Percentiles rank a stretch among this genome's conserved stretches.
Evolutionary conservation across 2,888 invertebrate genomes (phyloP).

Genomic region (Diaphora mendica): DNA sequence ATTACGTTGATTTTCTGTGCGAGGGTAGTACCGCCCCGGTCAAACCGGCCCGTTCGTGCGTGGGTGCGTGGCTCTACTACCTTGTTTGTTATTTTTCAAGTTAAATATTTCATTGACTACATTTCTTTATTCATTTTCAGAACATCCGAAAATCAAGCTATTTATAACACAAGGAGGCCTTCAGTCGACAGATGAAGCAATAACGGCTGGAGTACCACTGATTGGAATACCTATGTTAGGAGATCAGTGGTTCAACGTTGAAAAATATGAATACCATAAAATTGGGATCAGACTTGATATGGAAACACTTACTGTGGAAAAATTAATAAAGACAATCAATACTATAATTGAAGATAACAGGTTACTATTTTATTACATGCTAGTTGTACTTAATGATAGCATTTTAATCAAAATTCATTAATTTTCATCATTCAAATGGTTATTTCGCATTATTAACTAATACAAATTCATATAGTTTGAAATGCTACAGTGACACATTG

Average conservation of each 20-base stretch:
- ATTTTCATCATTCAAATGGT: too few species aligned
- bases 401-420: too few species aligned
- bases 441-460: too few species aligned
- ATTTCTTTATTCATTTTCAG: conserved; percentile 30
- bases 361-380: not conserved
- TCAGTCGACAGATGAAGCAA: conserved; percentile 74
- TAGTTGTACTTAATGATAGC: too few species aligned
- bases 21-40: too few species aligned
- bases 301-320: conserved; percentile 11
- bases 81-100: not conserved
- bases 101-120: not conserved
- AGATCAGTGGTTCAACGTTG: conserved; percentile 70
- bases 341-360: conserved; percentile 18
- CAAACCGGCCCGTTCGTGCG: too few species aligned
- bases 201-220: conserved; percentile 61
- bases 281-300: conserved; percentile 30
- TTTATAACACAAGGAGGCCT: conserved; percentile 78
- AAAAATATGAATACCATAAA: conserved; percentile 41
- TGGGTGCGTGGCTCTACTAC: too few species aligned
- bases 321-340: conserved; percentile 13
- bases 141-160: conserved; percentile 73
- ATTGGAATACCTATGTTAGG: conserved; percentile 70
- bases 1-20: too few species aligned
- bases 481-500: too few species aligned
- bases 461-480: too few species aligned